Evolutionary conservation across 2,888 invertebrate species (phyloP), one percentile per base, ranked within the genome.

Genomic region (Dasysyrphus albostriatus): DNA sequence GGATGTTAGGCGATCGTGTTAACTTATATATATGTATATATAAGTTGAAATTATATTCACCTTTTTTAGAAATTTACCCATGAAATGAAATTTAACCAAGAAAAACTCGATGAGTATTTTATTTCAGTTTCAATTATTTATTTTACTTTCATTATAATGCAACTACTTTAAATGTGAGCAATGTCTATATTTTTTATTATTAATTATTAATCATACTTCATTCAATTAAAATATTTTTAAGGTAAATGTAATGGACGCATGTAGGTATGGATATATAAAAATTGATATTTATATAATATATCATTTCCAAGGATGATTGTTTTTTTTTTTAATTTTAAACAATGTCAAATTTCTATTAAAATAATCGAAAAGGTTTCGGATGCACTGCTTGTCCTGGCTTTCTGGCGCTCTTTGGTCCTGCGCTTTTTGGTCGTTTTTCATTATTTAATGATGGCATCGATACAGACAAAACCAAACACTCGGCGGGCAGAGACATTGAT

Each of bases 401-500:
- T 89, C 89, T 91, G 7, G 74, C 77, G 19, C 88, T 76, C 88
- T 92, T 92, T 74, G 91, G 90, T 67, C 92, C 91, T 16, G 92
- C 92, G 84, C 92, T 92, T 83, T 92, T 92, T 9, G 93, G 92
- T 58, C 92, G 89, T 83, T 90, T 91, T 58, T 91, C 91, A 61
- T 89, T 92, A 59, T 89, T 92, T n/a, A 92, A 88, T n/a, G 93
- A 92, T 74, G 93, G 93, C 90, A 92, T 92, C 42, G 93, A 93
- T 5, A 93, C 92, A 12, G 93, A 93, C 37, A 93, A 83, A n/a
- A 93, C 93, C 67, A 93, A 90, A 85, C 93, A 93, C 88, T 93
- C 93, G 47, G 93, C 92, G 73, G 93, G 93, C 89, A 93, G 90
- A 70, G 93, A 93, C 92, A 93, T 92, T 79, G 93, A 92, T 79